Base-by-base conservation (phyloP, 1,140 invertebrate genomes). In the Nephila pilipes region DNA sequence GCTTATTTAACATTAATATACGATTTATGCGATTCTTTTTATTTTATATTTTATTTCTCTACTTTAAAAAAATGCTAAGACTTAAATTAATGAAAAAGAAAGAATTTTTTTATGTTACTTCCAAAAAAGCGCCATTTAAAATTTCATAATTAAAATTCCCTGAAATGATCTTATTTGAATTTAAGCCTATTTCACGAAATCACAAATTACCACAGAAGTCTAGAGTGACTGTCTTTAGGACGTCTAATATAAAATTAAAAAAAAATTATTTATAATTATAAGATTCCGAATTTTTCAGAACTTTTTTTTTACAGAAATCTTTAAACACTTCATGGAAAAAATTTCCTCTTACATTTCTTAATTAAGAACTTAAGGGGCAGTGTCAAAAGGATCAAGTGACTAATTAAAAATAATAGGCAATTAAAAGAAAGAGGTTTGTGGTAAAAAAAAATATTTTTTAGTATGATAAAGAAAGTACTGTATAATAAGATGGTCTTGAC, bases 361-460 rank as follows among this genome's bases (percentile, higher is more conserved):
- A 75, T 16, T 32, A 75, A 32, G 12, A 32, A 16, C 32, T 75
- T 75, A 75, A 75, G 29, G 65, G 65, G 65, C 16, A 75, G 65
- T 75, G 65, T 75, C 65, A 75, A 32, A 75, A 36, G 32, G 65
- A 75, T 75, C 65, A 75, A 75, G 29, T 75, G 65, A 75, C 65
- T 75, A 75, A 75, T 75, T 75, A 75, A 75, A 75, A 75, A 29
- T 75, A 75, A 75, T 32, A 75, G 65, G 29, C 65, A 75, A 75
- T 75, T 75, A 75, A 29, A 75, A 32, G 65, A 32, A 75, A 65
- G 18, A 75, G 14, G 25, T 32, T 32, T 32, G 29, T 32, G 10
- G 16, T 75, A 32, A 32, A 14, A 29, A 75, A 75, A 75, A 75
- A 5, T 29, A 18, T 16, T 75, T 75, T 65, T 65, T 65, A 65